A percentile compares a stretch with the other conserved stretches of the same genome.
Conservation (phyloP, 2,797 vertebrate genomes). For the Galago senegalensis region DNA sequence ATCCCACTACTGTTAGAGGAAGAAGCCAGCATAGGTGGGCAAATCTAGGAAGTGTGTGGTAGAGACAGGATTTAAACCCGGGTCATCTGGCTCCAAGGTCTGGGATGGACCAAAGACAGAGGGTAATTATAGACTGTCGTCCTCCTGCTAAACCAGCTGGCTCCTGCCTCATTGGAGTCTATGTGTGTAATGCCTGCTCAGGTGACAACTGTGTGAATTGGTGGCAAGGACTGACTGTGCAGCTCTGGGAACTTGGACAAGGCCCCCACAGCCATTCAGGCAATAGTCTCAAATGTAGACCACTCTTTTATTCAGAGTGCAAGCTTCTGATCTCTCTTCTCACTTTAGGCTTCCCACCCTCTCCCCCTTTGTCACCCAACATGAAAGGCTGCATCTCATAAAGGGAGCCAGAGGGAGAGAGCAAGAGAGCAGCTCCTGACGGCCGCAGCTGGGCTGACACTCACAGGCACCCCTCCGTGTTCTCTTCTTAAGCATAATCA, state of each 20-base stretch:
- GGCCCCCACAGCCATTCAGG: neutral
- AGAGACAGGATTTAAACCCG: neutral
- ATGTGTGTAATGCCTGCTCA: too few relatives aligned
- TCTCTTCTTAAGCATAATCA: neutral
- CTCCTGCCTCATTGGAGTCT: neutral
- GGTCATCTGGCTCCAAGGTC: neutral
- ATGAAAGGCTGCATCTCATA: neutral
- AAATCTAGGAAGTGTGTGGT: neutral
- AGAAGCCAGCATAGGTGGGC: neutral
- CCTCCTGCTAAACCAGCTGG: neutral
- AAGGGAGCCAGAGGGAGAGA: neutral
- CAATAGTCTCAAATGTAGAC: neutral
- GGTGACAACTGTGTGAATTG: neutral
- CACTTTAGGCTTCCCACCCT: neutral
- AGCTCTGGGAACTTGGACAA: neutral
- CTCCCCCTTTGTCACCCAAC: neutral
- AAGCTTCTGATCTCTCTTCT: neutral
- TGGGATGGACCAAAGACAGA: neutral
- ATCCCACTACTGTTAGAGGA: neutral
- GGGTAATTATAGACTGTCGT: rapidly evolving
- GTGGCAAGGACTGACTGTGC: neutral
- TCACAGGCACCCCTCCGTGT: neutral
- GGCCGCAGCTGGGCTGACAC: too few relatives aligned
- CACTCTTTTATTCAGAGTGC: neutral
- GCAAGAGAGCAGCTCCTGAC: neutral